These are phyloP conservation scores for Halcyon senegalensis DNA, from an alignment of 2,113 vertebrate genomes.

Conservation along the genomic window DNA sequence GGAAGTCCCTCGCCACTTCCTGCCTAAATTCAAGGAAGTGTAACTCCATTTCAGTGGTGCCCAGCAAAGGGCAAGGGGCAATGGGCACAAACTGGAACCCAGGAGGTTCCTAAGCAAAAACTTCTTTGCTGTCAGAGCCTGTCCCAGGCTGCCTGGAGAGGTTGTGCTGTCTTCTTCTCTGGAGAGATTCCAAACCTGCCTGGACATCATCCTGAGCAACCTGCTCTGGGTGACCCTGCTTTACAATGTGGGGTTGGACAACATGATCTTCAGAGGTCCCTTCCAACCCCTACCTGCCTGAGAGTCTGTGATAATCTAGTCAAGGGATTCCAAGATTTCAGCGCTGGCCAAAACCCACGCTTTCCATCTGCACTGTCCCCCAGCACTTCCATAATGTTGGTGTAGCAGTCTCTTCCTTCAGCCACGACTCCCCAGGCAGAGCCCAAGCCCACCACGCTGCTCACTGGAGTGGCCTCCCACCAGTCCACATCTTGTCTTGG, in stretches of 20 bases:
- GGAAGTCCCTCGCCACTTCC: neutral
- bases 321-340: neutral
- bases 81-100: neutral
- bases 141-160: neutral
- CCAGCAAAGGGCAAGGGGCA: neutral
- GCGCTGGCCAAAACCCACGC: neutral
- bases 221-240: neutral
- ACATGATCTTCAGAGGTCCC: neutral
- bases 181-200: neutral
- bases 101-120: neutral
- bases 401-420: neutral
- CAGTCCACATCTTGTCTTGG: fast-evolving
- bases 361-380: neutral
- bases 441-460: fast-evolving
- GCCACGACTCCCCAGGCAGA: neutral
- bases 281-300: neutral
- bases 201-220: neutral
- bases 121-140: neutral
- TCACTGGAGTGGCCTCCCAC: neutral
- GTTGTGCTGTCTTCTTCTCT: neutral
- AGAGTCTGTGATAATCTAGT: neutral
- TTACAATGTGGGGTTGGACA: neutral
- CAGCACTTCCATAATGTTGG: neutral
- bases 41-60: neutral
- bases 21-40: neutral